These are phyloP conservation scores for Odontothrips loti DNA, from an alignment of 2,888 invertebrate species.

Conservation along the genomic window DNA sequence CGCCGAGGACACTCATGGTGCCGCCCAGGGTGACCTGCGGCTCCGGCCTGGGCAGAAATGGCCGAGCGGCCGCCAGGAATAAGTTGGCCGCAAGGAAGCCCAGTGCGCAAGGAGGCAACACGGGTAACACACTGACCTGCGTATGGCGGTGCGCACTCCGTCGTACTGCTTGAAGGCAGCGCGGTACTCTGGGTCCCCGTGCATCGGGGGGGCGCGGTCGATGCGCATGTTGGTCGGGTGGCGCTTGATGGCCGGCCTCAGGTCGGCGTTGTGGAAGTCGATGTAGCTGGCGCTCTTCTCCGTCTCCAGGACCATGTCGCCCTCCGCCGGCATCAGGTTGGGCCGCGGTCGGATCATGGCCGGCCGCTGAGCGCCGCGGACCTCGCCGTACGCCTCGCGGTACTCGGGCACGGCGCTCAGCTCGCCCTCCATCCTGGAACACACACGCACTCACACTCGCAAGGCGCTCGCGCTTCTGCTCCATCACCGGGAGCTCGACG, in stretches of 20 bases:
- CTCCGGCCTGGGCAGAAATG: neutral
- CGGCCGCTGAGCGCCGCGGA: neutral
- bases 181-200: conserved; percentile 13
- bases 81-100: neutral
- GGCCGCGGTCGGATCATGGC: neutral
- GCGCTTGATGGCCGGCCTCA: neutral
- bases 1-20: neutral
- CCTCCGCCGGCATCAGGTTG: conserved; percentile 5
- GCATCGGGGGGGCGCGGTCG: neutral
- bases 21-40: conserved; percentile 6
- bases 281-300: conserved; percentile 21
- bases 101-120: too few species aligned
- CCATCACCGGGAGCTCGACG: neutral
- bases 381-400: conserved; percentile 5
- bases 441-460: neutral
- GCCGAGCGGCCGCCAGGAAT: too few species aligned
- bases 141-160: neutral
- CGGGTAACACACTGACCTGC: neutral
- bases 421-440: neutral
- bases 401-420: conserved; percentile 23
- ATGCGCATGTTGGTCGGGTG: conserved; percentile 24
- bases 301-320: conserved; percentile 6
- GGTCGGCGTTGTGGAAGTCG: neutral
- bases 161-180: neutral
- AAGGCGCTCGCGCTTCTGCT: neutral